Conservation (phyloP, 2,888 invertebrate genomes). For the Drosophila mayaguana region DNA sequence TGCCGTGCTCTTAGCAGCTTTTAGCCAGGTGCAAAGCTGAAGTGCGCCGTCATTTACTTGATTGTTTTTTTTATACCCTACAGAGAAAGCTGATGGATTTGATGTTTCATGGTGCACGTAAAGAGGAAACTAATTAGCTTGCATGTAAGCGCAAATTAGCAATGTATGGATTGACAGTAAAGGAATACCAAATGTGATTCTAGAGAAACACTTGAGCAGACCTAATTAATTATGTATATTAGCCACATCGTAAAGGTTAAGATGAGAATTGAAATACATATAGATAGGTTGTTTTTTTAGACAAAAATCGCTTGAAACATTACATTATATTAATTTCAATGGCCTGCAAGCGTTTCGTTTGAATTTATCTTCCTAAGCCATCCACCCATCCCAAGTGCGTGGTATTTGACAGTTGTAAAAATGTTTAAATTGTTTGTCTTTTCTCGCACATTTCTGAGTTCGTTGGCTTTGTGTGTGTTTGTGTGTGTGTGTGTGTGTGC, state of each 20-base stretch:
- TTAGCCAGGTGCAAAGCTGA: conserved; percentile 50
- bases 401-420: conserved; percentile 22
- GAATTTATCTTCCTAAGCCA: not conserved
- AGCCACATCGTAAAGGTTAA: too few species aligned
- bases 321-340: not conserved
- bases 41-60: conserved; percentile 60
- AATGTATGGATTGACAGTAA: not conserved
- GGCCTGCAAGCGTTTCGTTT: not conserved
- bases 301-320: not conserved
- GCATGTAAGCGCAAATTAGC: not conserved
- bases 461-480: conserved; percentile 17
- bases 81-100: not conserved
- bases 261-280: too few species aligned
- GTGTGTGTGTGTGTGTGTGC: not conserved
- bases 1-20: conserved; percentile 3
- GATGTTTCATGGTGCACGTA: not conserved
- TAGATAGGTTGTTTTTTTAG: too few species aligned
- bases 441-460: conserved; percentile 22
- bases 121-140: not conserved
- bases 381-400: not conserved
- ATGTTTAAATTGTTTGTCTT: conserved; percentile 20
- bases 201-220: not conserved
- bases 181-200: not conserved
- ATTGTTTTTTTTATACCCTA: conserved; percentile 53
- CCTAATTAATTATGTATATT: not conserved